Base-by-base conservation (phyloP, 2,888 invertebrate species). In the Perizoma affinitatum region DNA sequence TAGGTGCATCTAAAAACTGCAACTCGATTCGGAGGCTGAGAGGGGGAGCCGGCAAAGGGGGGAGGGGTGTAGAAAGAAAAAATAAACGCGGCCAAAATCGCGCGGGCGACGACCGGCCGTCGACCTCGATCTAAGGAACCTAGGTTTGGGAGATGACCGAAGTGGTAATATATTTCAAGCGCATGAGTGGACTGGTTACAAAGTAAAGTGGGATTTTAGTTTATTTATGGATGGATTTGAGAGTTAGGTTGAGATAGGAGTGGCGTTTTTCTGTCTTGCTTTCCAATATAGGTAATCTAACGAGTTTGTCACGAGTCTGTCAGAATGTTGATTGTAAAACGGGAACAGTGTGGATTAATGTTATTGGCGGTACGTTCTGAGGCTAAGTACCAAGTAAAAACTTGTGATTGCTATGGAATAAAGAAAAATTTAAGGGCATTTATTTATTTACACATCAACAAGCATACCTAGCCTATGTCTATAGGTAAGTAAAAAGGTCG, bases 1-100 rank as follows among this genome's bases (percentile, higher is more conserved):
- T 90, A 91, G 91, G 91, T 88, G 89, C 88, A 87, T 92, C 91
- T 92, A 92, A 91, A 92, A 91, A 91, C 86, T 88, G 91, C 91
- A 89, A 86, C 86, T 79, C 89, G 89, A 88, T 88, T 87, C 45
- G 80, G 83, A 74, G 76, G 84, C 82, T 80, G 79, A 79, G 78
- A 61, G 6, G 82, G n/a, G 74, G 66, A 67, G 56, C 65, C 57
- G 65, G 75, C 61, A 56, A 56, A 56, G 53, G 60, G 66, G 63
- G 61, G 64, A 68, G 68, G 62, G 59, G 48, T 58, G 75, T 80
- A 83, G 38, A 55, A 63, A 51, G 62, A 83, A 84, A 82, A 82
- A 82, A 76, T 82, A 82, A 81, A 76, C 70, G 75, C 71, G 75
- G 76, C 86, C 87, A 82, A 87, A 80, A 84, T 82, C 73, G 81